Conservation (phyloP, 1,140 invertebrate species). For the Melanaphis sacchari region DNA sequence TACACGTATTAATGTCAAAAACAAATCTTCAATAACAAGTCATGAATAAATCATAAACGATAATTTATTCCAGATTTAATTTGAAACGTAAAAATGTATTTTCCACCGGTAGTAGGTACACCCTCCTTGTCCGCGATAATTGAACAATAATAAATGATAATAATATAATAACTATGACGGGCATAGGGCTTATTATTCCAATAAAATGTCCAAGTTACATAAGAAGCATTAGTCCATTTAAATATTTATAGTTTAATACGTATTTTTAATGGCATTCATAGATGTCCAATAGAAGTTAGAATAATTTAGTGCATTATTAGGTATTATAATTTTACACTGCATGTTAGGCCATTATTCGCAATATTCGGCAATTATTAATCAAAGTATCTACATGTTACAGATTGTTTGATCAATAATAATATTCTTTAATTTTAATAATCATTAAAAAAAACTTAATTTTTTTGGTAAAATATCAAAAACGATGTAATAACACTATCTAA, state of each 20-base stretch:
- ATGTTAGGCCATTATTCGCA: not conserved
- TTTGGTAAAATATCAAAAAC: not conserved
- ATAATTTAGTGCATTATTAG: not conserved
- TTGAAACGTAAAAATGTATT: not conserved
- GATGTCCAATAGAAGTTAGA: not conserved
- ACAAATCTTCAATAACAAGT: too few species aligned
- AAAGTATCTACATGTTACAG: not conserved
- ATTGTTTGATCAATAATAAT: not conserved
- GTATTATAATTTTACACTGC: not conserved
- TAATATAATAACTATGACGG: not conserved
- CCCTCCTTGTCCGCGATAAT: too few species aligned
- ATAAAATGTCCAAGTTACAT: not conserved
- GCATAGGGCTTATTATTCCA: not conserved
- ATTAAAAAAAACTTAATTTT: not conserved
- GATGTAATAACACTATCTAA: not conserved
- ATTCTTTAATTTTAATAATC: not conserved
- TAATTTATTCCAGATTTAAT: not conserved
- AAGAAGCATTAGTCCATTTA: not conserved
- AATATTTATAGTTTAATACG: not conserved
- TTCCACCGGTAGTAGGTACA: not conserved
- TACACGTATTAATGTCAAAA: too few species aligned
- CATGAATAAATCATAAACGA: not conserved
- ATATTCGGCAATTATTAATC: not conserved
- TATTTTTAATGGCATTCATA: not conserved
- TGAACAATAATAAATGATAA: too few species aligned